Evolutionary conservation across 2,797 vertebrate genomes (phyloP).

Genomic region (Melanotaenia maccullochi): DNA sequence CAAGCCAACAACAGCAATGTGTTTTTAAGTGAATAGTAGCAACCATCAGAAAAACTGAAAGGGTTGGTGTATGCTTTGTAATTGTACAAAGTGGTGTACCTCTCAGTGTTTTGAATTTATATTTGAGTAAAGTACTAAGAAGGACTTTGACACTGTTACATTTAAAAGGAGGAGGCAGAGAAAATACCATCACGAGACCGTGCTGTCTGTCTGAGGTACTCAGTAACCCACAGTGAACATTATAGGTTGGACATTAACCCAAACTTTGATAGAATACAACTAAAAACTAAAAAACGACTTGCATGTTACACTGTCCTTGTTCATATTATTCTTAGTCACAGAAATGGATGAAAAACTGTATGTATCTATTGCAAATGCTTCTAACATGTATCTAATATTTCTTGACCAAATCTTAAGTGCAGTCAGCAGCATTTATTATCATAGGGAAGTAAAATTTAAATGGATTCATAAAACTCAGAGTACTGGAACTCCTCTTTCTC

Average conservation of each 20-base stretch:
- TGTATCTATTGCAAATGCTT: background rate
- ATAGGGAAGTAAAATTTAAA: conserved; percentile 38
- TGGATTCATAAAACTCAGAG: conserved; percentile 48
- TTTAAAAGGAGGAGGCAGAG: background rate
- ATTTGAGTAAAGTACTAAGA: background rate
- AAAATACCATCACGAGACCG: conserved; percentile 61
- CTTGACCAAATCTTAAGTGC: conserved; percentile 19
- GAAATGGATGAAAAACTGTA: conserved; percentile 13
- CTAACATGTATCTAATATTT: conserved; percentile 17
- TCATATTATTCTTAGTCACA: conserved; percentile 4
- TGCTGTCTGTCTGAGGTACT: conserved; percentile 45
- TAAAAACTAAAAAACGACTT: conserved; percentile 7
- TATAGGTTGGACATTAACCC: conserved; percentile 78
- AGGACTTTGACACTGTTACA: conserved; percentile 52
- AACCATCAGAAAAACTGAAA: background rate
- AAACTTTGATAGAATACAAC: conserved; percentile 24
- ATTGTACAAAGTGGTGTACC: background rate
- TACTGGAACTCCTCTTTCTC: conserved; percentile 6
- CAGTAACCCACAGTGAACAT: conserved; percentile 68
- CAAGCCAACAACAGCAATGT: background rate
- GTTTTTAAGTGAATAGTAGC: background rate
- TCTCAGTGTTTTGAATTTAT: background rate
- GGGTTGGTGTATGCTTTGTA: background rate
- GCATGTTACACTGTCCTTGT: background rate
- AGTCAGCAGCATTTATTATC: conserved; percentile 26